Base-by-base conservation (phyloP, 2,113 vertebrate genomes). In the Salvator merianae region DNA sequence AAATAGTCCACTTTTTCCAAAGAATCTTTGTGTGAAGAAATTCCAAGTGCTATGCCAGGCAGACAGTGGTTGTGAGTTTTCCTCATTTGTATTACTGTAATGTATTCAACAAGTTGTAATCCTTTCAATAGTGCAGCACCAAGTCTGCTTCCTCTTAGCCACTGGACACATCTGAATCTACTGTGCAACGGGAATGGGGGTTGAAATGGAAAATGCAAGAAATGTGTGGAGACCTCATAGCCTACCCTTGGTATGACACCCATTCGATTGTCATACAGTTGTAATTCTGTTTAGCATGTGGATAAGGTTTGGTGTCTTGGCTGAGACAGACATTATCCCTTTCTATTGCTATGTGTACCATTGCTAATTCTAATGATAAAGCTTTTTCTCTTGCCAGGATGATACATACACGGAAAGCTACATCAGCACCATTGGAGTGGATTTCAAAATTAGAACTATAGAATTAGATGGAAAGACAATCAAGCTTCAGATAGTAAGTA, bases 361-460 rank as follows among this genome's bases (percentile, higher is more conserved):
- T 76, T 88, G 20, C 36, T 79, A 22, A n/a, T 85, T 85, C 59
- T 13, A 82, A 5, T 75, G 0, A 38, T 79, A 36, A 81, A 50
- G 65, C 80, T 93, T 81, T 84, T 93, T 85, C 93, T 81, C 69
- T 76, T 89, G n/a, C 79, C 89, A 99, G 98, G 98, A 99, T 95
- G 98, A 99, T 93, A 99, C 98, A 3, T 99, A 99, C 89, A 99
- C 98, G 94, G 98, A 99, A 95, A 99, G 98, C 94, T 99, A 99
- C 92, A 99, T 99, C 96, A 99, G 98, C 93, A 99, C 98, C 86
- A 99, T 99, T 89, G 98, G 98, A 77, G 98, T 99, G 95, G 98
- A 99, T 96, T 99, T 99, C 95, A 99, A 99, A 97, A 99, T 99
- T 96, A 96, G 98, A 95, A 99, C 98, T 94, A 99, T 99, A 96